Conservation (phyloP, 2,888 invertebrate genomes). For the Scaptomyza polygonia region DNA sequence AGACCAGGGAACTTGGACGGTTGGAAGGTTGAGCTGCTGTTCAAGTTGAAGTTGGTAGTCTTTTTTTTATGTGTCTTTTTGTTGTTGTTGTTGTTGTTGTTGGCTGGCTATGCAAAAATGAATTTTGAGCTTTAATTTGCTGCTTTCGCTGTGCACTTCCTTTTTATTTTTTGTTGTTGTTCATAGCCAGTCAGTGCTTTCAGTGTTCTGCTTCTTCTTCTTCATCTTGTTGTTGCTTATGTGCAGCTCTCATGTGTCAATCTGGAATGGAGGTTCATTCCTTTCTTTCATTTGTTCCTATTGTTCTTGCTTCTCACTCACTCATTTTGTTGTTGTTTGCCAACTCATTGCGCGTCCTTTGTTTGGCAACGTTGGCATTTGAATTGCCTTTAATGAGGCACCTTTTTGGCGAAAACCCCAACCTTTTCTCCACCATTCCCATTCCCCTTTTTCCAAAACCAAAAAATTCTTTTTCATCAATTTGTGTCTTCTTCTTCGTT, state of each 20-base stretch:
- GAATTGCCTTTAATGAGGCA: slow-evolving; percentile 72
- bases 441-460: slow-evolving; percentile 4
- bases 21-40: background rate
- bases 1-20: too few species aligned
- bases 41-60: slow-evolving; percentile 21
- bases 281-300: slow-evolving; percentile 49
- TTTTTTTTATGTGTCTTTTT: background rate
- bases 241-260: slow-evolving; percentile 67
- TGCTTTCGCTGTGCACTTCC: slow-evolving; percentile 76
- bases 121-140: slow-evolving; percentile 73
- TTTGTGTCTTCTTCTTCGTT: slow-evolving; percentile 17
- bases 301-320: slow-evolving; percentile 52
- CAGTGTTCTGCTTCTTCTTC: slow-evolving; percentile 6
- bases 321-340: slow-evolving; percentile 17
- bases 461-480: slow-evolving; percentile 33
- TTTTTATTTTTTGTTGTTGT: too few species aligned
- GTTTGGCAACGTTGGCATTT: slow-evolving; percentile 57
- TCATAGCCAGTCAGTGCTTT: slow-evolving; percentile 12
- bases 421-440: slow-evolving; percentile 26
- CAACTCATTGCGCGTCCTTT: slow-evolving; percentile 55
- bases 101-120: slow-evolving; percentile 71
- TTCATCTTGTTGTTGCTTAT: too few species aligned
- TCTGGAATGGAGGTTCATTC: slow-evolving; percentile 35
- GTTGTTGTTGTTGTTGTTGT: background rate
- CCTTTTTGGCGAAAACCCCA: slow-evolving; percentile 26